A percentile compares a stretch with the other conserved stretches of the same genome.
Evolutionary conservation across 1,140 invertebrate genomes (phyloP).

Genomic region (Bemisia tabaci): DNA sequence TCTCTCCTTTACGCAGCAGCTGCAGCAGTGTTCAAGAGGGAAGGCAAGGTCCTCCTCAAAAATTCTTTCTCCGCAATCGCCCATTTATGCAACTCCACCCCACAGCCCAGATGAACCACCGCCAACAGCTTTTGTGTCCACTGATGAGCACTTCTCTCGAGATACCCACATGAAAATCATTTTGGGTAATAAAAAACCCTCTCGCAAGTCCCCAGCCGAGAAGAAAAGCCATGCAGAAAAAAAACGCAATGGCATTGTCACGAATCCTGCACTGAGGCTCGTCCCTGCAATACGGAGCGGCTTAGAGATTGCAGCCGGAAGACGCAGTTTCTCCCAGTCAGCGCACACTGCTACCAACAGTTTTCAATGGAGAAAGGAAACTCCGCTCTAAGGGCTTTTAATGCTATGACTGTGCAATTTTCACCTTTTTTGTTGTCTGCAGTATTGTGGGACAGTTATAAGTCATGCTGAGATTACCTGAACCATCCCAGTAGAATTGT

Average conservation of each 20-base stretch:
- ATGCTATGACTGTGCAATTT: no score
- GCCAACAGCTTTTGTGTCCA: conserved; percentile 23
- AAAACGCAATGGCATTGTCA: conserved; percentile 78
- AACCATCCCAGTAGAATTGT: no score
- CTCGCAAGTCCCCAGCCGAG: conserved; percentile 4
- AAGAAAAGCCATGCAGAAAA: conserved; percentile 32
- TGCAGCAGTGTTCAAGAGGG: conserved; percentile 47
- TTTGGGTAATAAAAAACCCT: conserved; percentile 37
- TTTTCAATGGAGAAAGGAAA: conserved; percentile 60
- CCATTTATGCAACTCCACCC: conserved; percentile 69
- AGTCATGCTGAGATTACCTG: no score
- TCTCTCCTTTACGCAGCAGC: conserved; percentile 59
- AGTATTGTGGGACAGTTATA: no score
- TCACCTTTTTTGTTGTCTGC: no score
- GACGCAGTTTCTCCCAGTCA: conserved; percentile 33
- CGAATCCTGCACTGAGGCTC: conserved; percentile 73
- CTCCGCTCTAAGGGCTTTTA: conserved; percentile 35
- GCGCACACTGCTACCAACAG: conserved; percentile 38
- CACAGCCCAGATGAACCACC: conserved; percentile 44
- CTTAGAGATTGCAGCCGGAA: conserved; percentile 43
- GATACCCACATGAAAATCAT: conserved; percentile 86
- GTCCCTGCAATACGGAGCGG: conserved; percentile 52
- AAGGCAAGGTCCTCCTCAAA: conserved; percentile 48
- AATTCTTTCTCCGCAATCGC: conserved; percentile 58
- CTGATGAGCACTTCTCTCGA: conserved; percentile 54